Conservation (phyloP, 2,888 invertebrate genomes). For the Tanytarsus gracilentus region DNA sequence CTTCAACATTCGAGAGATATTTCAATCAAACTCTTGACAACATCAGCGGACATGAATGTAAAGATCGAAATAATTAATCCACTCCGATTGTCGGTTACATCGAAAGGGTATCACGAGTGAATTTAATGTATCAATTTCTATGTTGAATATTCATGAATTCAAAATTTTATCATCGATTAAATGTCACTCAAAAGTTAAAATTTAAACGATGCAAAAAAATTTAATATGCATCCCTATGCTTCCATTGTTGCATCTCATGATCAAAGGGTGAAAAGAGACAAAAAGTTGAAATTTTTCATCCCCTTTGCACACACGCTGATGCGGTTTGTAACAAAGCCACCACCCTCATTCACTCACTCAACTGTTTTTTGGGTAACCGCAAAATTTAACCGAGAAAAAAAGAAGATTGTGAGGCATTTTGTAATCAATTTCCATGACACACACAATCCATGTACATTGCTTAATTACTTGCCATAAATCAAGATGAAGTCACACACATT, state of each 20-base stretch:
- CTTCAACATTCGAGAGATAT: constrained; percentile 5
- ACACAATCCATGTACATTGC: constrained; percentile 20
- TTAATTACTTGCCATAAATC: constrained; percentile 24
- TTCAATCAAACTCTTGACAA: constrained; percentile 23
- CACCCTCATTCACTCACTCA: no score
- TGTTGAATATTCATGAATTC: background rate
- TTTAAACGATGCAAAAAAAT: background rate
- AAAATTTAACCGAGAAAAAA: constrained; percentile 1
- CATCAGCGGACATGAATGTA: constrained; percentile 21
- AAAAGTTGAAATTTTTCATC: constrained; percentile 7
- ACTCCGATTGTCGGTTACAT: background rate
- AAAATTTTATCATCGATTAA: background rate
- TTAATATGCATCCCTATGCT: constrained; percentile 18
- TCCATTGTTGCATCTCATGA: constrained; percentile 19
- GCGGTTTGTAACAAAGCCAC: no score
- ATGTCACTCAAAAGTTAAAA: background rate
- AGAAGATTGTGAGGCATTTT: background rate
- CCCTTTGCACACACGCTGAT: no score
- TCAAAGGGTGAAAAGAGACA: constrained; percentile 29
- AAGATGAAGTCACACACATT: constrained; percentile 9
- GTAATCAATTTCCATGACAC: constrained; percentile 22
- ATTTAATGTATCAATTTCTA: background rate
- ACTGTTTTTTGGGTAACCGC: no score
- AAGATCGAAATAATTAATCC: constrained; percentile 26
- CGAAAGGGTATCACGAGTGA: background rate